Conservation (phyloP, 2,113 vertebrate genomes). For the Paramisgurnus dabryanus region DNA sequence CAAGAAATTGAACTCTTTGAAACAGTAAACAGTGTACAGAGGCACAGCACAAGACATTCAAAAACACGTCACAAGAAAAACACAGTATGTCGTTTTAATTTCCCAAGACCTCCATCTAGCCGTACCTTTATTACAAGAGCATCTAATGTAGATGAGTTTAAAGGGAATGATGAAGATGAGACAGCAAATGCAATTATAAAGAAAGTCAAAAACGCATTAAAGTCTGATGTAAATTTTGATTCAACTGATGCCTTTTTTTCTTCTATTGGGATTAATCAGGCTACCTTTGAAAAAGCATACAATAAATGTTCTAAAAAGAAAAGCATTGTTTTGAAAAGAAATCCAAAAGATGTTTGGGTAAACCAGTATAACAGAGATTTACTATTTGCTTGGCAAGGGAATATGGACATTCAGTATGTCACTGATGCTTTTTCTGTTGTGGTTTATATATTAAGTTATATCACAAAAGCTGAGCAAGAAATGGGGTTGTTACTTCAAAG, state of each 20-base stretch:
- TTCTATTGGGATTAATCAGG: no score
- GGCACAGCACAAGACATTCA: no score
- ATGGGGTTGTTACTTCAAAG: conserved; percentile 37
- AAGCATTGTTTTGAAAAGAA: conserved; percentile 33
- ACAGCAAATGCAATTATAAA: conserved; percentile 19
- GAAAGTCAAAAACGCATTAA: not conserved
- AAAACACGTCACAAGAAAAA: no score
- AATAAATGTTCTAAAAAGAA: not conserved
- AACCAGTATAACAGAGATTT: conserved; percentile 17
- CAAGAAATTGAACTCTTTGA: not conserved
- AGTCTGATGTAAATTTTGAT: no score
- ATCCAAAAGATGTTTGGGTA: conserved; percentile 36
- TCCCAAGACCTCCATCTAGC: conserved; percentile 29
- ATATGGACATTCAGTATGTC: not conserved
- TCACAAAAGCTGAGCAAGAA: conserved; percentile 47
- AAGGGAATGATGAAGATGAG: not conserved
- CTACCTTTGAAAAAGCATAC: no score
- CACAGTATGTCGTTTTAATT: conserved; percentile 39
- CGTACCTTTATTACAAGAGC: conserved; percentile 25
- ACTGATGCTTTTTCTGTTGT: conserved; percentile 34
- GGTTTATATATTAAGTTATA: conserved; percentile 42
- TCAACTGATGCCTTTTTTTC: no score
- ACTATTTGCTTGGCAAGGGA: no score
- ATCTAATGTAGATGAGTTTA: not conserved
- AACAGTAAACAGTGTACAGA: no score